Evolutionary conservation across 1,140 invertebrate species (phyloP).

Genomic region (Epicauta chinensis): DNA sequence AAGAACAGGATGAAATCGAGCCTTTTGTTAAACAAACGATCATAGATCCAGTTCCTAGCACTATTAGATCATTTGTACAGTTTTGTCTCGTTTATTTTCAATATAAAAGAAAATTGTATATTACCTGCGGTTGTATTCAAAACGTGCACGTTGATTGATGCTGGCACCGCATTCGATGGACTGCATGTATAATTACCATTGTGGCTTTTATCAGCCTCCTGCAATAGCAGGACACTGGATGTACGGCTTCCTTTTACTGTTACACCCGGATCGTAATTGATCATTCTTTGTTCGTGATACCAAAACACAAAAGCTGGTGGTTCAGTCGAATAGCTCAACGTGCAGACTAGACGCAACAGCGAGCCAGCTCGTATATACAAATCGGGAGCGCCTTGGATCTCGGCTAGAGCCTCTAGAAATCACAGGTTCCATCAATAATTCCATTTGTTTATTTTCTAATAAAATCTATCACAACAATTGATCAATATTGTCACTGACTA

Average conservation of each 20-base stretch:
- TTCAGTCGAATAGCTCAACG: constrained; percentile 63
- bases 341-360: constrained; percentile 63
- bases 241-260: constrained; percentile 44
- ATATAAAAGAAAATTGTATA: background rate
- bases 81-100: too few relatives aligned
- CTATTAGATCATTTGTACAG: too few relatives aligned
- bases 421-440: too few relatives aligned
- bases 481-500: too few relatives aligned
- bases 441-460: too few relatives aligned
- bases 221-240: constrained; percentile 50
- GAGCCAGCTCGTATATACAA: constrained; percentile 69
- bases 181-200: constrained; percentile 64
- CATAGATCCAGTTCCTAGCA: too few relatives aligned
- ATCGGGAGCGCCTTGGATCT: constrained; percentile 69
- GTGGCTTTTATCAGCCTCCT: constrained; percentile 51
- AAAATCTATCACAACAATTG: too few relatives aligned
- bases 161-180: constrained; percentile 60
- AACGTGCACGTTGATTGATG: constrained; percentile 64
- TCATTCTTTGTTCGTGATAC: constrained; percentile 68
- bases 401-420: constrained; percentile 60
- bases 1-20: too few relatives aligned
- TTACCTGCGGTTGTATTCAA: constrained; percentile 45
- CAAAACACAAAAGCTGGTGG: constrained; percentile 74
- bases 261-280: constrained; percentile 59
- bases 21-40: too few relatives aligned